Percentiles rank a stretch among this genome's conserved stretches.
phyloP scores from a whole-genome alignment of 2,888 invertebrate genomes.

The Myopa tessellatipennis region DNA sequence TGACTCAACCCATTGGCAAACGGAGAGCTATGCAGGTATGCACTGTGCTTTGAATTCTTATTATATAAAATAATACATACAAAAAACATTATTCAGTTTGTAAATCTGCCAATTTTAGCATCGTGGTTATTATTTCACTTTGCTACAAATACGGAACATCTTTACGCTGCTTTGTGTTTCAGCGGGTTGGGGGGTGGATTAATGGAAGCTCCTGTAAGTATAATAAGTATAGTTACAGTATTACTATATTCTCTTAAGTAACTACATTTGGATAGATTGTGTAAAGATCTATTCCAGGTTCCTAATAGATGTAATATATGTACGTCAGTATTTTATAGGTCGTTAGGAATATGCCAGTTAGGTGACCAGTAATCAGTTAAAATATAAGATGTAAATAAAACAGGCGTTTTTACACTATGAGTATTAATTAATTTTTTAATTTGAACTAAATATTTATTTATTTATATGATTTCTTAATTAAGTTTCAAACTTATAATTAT shows the following conservation, averaged over 20 bases:
- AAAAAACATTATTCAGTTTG: conserved; percentile 63
- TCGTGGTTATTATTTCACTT: conserved; percentile 82
- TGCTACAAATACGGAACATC: conserved; percentile 72
- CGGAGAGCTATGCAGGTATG: conserved; percentile 78
- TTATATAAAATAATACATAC: conserved; percentile 48
- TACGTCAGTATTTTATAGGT: neutral
- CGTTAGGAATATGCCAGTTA: neutral
- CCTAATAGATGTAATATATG: neutral
- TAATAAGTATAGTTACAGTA: neutral
- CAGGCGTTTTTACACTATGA: too few relatives aligned
- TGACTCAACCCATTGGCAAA: conserved; percentile 79
- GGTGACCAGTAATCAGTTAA: neutral
- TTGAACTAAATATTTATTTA: too few relatives aligned
- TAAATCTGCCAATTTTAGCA: conserved; percentile 78
- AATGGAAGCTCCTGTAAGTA: conserved; percentile 81
- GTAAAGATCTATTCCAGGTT: too few relatives aligned
- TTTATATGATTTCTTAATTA: too few relatives aligned
- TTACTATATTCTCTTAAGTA: too few relatives aligned
- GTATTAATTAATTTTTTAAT: too few relatives aligned
- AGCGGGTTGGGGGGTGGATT: conserved; percentile 83
- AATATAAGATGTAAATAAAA: neutral
- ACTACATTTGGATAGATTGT: too few relatives aligned
- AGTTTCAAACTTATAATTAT: too few relatives aligned
- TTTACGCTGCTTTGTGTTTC: conserved; percentile 78
- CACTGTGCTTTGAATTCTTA: neutral